A percentile compares a stretch with the other conserved stretches of the same genome.
These are phyloP conservation scores for Actenoides hombroni DNA, from an alignment of 2,113 vertebrate species.

Conservation along the genomic window DNA sequence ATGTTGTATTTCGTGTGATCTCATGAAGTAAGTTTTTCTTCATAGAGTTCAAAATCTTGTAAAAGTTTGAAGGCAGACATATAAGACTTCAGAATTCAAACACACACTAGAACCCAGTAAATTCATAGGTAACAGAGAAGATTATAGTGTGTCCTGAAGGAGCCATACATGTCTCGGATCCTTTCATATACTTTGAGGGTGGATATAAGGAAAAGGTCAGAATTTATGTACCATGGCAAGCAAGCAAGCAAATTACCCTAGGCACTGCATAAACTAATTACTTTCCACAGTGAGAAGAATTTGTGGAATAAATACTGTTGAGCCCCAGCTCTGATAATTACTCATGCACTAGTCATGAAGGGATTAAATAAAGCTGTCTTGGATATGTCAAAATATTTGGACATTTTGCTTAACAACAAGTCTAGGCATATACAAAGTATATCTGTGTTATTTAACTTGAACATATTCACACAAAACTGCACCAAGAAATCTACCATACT, in stretches of 20 bases:
- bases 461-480: background rate
- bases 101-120: background rate
- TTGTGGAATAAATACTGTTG: background rate
- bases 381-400: background rate
- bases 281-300: background rate
- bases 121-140: background rate
- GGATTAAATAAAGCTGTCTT: background rate
- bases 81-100: background rate
- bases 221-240: background rate
- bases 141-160: background rate
- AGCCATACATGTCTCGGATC: background rate
- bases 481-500: background rate
- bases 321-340: background rate
- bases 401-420: background rate
- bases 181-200: background rate
- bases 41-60: background rate
- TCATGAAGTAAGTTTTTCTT: background rate
- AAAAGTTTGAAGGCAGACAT: background rate
- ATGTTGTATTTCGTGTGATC: background rate
- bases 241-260: background rate
- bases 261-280: background rate
- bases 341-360: background rate
- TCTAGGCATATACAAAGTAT: background rate
- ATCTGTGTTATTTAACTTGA: background rate
- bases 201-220: background rate